phyloP scores from a whole-genome alignment of 2,888 invertebrate genomes.

The Drosophila hamatofila region DNA sequence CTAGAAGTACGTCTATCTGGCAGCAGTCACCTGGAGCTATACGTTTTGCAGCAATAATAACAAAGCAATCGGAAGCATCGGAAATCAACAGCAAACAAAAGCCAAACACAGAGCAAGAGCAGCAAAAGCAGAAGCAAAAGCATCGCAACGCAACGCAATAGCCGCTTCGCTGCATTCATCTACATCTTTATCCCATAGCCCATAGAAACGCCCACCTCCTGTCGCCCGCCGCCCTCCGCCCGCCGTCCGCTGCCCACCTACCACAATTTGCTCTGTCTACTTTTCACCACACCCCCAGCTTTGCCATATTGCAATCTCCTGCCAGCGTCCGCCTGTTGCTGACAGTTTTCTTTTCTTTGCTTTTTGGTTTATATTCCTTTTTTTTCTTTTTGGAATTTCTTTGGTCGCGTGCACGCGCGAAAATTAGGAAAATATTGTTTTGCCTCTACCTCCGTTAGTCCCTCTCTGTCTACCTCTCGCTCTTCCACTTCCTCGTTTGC shows the following conservation, averaged over 20 bases:
- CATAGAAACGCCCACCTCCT: background rate
- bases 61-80: constrained; percentile 77
- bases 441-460: constrained; percentile 18
- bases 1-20: constrained; percentile 11
- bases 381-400: constrained; percentile 44
- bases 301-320: constrained; percentile 27
- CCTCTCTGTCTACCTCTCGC: background rate
- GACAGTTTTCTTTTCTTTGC: constrained; percentile 73
- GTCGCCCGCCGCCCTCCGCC: background rate
- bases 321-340: constrained; percentile 68
- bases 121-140: constrained; percentile 9
- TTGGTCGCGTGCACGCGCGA: constrained; percentile 74
- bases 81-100: constrained; percentile 77
- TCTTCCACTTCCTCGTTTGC: background rate
- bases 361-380: constrained; percentile 38
- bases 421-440: constrained; percentile 76
- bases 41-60: constrained; percentile 60
- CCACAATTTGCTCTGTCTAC: background rate
- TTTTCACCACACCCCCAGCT: background rate
- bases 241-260: background rate
- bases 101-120: constrained; percentile 42
- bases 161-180: constrained; percentile 56
- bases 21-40: constrained; percentile 51
- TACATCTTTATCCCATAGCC: constrained; percentile 32
- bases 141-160: constrained; percentile 19